Conservation (phyloP, 2,113 vertebrate genomes). For the Myiopsitta monachus region DNA sequence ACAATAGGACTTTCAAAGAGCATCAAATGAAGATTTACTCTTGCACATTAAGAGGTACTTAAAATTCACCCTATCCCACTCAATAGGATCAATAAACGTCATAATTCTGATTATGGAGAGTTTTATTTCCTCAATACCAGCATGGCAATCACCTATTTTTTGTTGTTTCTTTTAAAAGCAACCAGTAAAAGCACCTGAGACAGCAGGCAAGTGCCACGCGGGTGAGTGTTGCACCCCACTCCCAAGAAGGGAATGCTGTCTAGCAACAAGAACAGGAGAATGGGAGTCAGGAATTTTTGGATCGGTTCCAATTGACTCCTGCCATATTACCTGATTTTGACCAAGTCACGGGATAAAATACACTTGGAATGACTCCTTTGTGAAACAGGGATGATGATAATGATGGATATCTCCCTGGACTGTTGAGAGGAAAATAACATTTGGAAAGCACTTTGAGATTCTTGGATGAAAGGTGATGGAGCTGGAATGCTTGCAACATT, state of each 20-base stretch:
- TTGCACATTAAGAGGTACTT: background rate
- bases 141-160: background rate
- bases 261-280: background rate
- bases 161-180: background rate
- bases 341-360: background rate
- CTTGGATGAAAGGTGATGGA: constrained; percentile 20
- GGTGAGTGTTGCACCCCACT: background rate
- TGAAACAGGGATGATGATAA: background rate
- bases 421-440: background rate
- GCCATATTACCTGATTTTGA: background rate
- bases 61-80: background rate
- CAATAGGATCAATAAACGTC: too few relatives aligned
- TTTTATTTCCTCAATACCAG: background rate
- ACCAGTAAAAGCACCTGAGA: background rate
- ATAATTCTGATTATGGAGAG: background rate
- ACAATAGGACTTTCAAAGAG: background rate
- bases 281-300: background rate
- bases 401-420: background rate
- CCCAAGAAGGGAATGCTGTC: constrained; percentile 36
- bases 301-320: background rate
- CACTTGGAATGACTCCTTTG: background rate
- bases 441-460: constrained; percentile 37
- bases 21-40: background rate
- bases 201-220: background rate
- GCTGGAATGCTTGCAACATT: constrained; percentile 33